phyloP scores from a whole-genome alignment of 2,113 vertebrate species.

The Rhabdomys dilectus region DNA sequence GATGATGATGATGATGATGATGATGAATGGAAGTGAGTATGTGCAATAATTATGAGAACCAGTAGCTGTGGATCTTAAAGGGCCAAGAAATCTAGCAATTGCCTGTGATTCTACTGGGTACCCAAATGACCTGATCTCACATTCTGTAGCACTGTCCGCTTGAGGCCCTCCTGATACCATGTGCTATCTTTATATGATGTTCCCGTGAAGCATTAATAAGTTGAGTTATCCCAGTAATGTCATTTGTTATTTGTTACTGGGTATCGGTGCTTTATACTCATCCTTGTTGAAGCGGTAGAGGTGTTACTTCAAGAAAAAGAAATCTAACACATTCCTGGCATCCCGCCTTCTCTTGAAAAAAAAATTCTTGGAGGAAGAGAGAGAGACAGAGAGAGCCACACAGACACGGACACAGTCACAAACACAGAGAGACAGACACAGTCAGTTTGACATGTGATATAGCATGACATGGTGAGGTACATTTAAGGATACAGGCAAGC shows the following conservation, averaged over 20 bases:
- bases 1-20: no score
- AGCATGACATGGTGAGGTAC: not conserved
- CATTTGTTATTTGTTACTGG: slow-evolving; percentile 56
- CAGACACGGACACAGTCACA: no score
- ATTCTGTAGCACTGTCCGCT: not conserved
- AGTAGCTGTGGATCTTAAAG: not conserved
- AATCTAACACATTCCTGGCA: not conserved
- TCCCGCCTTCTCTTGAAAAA: not conserved
- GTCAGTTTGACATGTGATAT: not conserved
- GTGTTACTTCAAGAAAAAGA: slow-evolving; percentile 52
- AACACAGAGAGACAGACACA: not conserved
- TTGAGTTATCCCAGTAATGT: not conserved
- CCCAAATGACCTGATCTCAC: not conserved
- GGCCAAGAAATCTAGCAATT: not conserved
- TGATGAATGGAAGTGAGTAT: not conserved
- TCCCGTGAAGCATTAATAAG: slow-evolving; percentile 18
- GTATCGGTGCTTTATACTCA: not conserved
- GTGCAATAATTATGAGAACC: not conserved
- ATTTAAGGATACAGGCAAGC: not conserved
- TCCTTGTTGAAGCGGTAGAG: not conserved
- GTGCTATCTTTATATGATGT: not conserved
- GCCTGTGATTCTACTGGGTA: not conserved
- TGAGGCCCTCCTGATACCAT: not conserved
- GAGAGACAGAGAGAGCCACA: not conserved
- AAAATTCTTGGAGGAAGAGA: not conserved